Base-by-base conservation (phyloP, 2,797 vertebrate genomes). In the Naso thynnoides region DNA sequence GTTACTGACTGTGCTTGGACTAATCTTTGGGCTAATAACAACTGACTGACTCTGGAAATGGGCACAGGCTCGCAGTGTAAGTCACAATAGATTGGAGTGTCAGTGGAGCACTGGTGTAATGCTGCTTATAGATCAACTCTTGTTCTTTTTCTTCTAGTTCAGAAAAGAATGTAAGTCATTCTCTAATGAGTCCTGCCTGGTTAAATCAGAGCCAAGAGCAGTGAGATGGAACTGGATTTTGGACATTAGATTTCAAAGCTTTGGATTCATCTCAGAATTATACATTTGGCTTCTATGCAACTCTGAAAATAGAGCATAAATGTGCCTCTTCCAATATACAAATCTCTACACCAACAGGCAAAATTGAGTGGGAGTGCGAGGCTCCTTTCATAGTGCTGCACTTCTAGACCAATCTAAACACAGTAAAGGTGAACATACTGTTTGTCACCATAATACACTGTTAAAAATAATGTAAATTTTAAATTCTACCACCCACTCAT, bases 1-100 rank as follows among this genome's bases (percentile, higher is more conserved):
- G 58, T 82, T 73, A 70, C 69, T 61, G 70, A 70, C 59, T 68
- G 59, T 52, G 75, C 55, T 76, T 36, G 76, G 61, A 78, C 62
- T 63, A 73, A 81, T 79, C 57, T 72, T 29, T 72, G 45, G 49
- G 65, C 64, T 82, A 65, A 83, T 69, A 74, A 74, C 83, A 81
- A 71, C 49, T 59, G 77, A 83, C 70, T 71, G 73, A 44, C 24
- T 85, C 70, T 76, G 62, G 54, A 67, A 85, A 84, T 72, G 67
- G 63, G 55, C 38, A 48, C 23, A 33, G 54, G 60, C 63, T 52
- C 61, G 61, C 54, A 31, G 49, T 78, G 53, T 77, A 75, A 75
- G 57, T 84, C 74, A 81, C 60, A 73, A 74, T 50, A 81, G 65
- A 86, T 54, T 78, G 74, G 66, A 81, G 74, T 81, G 71, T 86